A percentile compares a stretch with the other conserved stretches of the same genome.
phyloP scores from a whole-genome alignment of 2,888 invertebrate species.

The Sinohyriopsis cumingii region DNA sequence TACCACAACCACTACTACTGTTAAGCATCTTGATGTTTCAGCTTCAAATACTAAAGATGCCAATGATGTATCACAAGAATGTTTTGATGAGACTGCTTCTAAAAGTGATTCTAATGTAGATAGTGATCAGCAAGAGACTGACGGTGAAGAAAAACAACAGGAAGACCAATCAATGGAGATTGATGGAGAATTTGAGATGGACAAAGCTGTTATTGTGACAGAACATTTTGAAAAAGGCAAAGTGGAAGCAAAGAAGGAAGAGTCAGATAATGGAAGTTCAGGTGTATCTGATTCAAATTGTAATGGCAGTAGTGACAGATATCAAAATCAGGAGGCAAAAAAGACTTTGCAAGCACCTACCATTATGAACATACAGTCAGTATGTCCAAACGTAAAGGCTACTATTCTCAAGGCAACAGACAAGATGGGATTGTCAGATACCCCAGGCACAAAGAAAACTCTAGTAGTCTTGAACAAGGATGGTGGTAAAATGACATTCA shows the following conservation, averaged over 20 bases:
- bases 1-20: constrained; percentile 36
- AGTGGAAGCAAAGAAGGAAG: constrained; percentile 11
- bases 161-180: constrained; percentile 13
- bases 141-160: background rate
- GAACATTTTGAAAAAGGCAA: constrained; percentile 27
- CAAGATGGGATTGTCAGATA: constrained; percentile 18
- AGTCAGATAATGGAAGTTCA: constrained; percentile 5
- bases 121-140: background rate
- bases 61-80: no score
- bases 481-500: constrained; percentile 59
- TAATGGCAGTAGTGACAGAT: constrained; percentile 7
- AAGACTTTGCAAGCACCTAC: constrained; percentile 39
- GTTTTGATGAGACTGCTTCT: constrained; percentile 3
- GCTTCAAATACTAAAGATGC: no score
- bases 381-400: constrained; percentile 54
- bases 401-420: constrained; percentile 38
- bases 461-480: constrained; percentile 63
- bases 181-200: constrained; percentile 1
- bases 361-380: constrained; percentile 61
- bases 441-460: constrained; percentile 52
- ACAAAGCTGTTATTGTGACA: constrained; percentile 5
- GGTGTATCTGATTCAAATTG: constrained; percentile 28
- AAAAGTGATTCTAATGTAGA: background rate
- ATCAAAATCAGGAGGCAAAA: constrained; percentile 8
- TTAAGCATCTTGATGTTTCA: background rate